Conservation (phyloP, 2,888 invertebrate genomes). For the Nesidiocoris tenuis region DNA sequence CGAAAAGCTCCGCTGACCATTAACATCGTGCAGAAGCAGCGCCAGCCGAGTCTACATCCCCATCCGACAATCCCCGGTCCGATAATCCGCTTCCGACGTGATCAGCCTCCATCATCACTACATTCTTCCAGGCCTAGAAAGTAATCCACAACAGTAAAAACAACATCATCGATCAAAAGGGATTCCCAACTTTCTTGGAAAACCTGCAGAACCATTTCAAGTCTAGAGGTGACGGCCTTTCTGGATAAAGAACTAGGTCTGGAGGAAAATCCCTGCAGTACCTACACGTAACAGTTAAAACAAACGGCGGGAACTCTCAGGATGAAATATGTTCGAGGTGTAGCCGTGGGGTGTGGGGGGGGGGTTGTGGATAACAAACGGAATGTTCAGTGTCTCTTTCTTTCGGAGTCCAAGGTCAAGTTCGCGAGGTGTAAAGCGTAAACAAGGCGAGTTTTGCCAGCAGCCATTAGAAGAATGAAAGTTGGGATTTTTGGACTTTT, state of each 20-base stretch:
- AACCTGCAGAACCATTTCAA: background rate
- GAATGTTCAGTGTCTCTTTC: background rate
- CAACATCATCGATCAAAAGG: background rate
- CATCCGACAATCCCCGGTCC: no score
- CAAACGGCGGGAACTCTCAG: background rate
- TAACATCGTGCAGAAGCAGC: background rate
- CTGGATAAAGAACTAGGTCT: background rate
- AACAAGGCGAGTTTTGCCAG: background rate
- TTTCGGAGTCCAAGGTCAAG: conserved; percentile 16
- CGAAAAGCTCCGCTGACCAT: background rate
- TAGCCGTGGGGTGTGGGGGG: no score
- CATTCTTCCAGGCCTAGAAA: background rate
- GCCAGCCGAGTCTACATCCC: no score
- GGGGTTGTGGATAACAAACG: background rate
- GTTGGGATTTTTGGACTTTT: background rate
- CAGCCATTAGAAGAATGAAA: conserved; percentile 11
- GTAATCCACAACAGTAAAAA: background rate
- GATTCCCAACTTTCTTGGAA: background rate
- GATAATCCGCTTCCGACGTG: no score
- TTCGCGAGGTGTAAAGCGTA: conserved; percentile 3
- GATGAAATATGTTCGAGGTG: background rate
- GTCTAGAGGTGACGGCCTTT: background rate
- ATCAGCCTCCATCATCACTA: no score
- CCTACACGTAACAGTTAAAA: background rate
- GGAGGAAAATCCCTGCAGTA: background rate